Evolutionary conservation across 2,113 vertebrate species (phyloP).

Genomic region (Microtus oregoni): DNA sequence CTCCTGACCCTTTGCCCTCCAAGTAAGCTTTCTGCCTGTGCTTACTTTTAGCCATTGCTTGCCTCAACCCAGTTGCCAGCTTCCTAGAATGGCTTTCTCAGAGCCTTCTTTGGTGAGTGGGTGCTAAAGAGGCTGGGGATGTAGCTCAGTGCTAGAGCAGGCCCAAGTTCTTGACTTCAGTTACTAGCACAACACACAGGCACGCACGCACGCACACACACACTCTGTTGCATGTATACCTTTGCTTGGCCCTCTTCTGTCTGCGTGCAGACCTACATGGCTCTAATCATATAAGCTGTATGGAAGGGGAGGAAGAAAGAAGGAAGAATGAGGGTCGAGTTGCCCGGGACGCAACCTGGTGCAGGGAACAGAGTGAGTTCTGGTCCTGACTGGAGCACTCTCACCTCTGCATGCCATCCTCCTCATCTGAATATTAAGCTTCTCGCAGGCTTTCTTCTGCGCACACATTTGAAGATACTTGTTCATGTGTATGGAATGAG

Average conservation of each 20-base stretch:
- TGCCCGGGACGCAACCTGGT: neutral
- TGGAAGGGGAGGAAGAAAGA: neutral
- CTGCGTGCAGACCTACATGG: neutral
- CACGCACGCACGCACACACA: neutral
- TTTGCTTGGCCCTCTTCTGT: neutral
- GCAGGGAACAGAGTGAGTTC: neutral
- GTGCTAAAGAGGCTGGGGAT: neutral
- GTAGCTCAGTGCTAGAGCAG: neutral
- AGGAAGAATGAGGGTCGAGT: neutral
- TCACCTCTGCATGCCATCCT: neutral
- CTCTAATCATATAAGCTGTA: neutral
- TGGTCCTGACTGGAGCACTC: neutral
- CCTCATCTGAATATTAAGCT: neutral
- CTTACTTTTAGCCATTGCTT: neutral
- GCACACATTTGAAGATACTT: neutral
- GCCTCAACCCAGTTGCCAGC: neutral
- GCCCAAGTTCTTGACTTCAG: neutral
- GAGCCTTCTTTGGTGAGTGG: neutral
- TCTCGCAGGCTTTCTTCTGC: neutral
- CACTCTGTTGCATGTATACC: neutral
- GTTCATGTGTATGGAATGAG: neutral
- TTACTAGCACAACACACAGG: neutral
- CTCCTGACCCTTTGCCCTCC: too few species aligned
- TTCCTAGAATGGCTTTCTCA: neutral
- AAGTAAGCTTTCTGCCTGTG: neutral